A percentile compares a stretch with the other conserved stretches of the same genome.
phyloP scores from a whole-genome alignment of 2,888 invertebrate species.

The Epinotia ramella region DNA sequence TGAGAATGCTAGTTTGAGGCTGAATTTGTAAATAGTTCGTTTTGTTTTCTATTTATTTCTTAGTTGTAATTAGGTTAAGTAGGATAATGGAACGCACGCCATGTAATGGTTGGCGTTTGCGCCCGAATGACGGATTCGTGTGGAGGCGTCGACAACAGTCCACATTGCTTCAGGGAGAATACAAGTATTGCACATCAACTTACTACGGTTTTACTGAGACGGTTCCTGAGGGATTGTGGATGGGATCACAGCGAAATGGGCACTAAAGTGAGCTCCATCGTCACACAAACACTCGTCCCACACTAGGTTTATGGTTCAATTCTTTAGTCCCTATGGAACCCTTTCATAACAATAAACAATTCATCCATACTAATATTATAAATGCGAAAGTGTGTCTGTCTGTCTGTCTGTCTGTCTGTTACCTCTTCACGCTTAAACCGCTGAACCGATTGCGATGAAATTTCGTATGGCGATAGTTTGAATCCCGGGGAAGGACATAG shows the following conservation, averaged over 20 bases:
- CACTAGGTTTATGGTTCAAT: too few relatives aligned
- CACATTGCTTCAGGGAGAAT: neutral
- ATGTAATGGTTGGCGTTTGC: slow-evolving; percentile 65
- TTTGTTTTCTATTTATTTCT: slow-evolving; percentile 73
- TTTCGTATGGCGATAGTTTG: too few relatives aligned
- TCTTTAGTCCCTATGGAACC: too few relatives aligned
- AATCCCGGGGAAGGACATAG: too few relatives aligned
- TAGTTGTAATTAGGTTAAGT: slow-evolving; percentile 60
- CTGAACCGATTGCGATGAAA: too few relatives aligned
- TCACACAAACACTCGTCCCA: too few relatives aligned
- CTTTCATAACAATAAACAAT: too few relatives aligned
- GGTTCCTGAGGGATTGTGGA: neutral
- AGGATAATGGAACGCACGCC: slow-evolving; percentile 56
- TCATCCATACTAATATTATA: too few relatives aligned
- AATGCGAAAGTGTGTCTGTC: too few relatives aligned
- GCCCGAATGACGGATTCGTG: neutral
- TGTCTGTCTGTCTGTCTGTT: too few relatives aligned
- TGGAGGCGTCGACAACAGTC: neutral
- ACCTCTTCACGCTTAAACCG: too few relatives aligned
- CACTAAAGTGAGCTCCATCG: neutral
- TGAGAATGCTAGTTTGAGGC: slow-evolving; percentile 61
- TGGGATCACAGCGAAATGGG: neutral
- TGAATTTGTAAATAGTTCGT: slow-evolving; percentile 74
- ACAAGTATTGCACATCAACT: neutral
- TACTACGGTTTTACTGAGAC: neutral